phyloP scores from a whole-genome alignment of 2,888 invertebrate genomes.

The Cataglyphis rosenhaueri region DNA sequence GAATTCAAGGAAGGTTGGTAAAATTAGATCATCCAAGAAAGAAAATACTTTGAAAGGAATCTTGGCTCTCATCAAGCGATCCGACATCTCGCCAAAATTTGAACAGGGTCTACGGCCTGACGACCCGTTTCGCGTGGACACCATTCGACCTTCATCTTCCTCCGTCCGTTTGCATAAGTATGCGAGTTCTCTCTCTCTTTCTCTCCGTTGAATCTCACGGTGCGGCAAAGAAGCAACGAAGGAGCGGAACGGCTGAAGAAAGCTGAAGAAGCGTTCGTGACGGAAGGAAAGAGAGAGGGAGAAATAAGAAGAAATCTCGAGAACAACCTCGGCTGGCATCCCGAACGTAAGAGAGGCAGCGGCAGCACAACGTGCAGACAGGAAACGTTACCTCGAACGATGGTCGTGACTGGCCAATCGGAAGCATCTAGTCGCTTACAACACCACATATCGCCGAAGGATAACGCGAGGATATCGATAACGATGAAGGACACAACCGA shows the following conservation, averaged over 20 bases:
- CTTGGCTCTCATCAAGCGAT: constrained; percentile 1
- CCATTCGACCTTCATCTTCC: constrained; percentile 34
- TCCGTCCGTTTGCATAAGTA: constrained; percentile 35
- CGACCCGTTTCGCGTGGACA: constrained; percentile 41
- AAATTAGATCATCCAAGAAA: not conserved
- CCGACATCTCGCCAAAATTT: constrained; percentile 43
- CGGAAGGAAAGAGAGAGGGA: constrained; percentile 14
- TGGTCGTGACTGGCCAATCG: constrained; percentile 80
- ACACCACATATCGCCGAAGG: constrained; percentile 76
- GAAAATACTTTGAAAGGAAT: not conserved
- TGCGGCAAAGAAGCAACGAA: constrained; percentile 34
- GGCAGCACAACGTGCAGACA: constrained; percentile 68
- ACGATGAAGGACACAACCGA: constrained; percentile 14
- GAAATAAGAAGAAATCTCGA: constrained; percentile 44
- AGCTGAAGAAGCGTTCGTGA: constrained; percentile 59
- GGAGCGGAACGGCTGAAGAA: constrained; percentile 30
- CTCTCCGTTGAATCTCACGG: not conserved
- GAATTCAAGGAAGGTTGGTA: not conserved
- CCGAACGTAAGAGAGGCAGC: constrained; percentile 46
- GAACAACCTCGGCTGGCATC: constrained; percentile 47
- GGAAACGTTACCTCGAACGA: constrained; percentile 77
- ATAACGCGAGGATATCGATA: constrained; percentile 16
- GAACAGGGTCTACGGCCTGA: constrained; percentile 38
- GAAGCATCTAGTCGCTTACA: constrained; percentile 79
- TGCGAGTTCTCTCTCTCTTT: constrained; percentile 29